Percentiles rank a stretch among this genome's conserved stretches.
phyloP scores from a whole-genome alignment of 2,113 vertebrate species.

The Maccullochella peelii region DNA sequence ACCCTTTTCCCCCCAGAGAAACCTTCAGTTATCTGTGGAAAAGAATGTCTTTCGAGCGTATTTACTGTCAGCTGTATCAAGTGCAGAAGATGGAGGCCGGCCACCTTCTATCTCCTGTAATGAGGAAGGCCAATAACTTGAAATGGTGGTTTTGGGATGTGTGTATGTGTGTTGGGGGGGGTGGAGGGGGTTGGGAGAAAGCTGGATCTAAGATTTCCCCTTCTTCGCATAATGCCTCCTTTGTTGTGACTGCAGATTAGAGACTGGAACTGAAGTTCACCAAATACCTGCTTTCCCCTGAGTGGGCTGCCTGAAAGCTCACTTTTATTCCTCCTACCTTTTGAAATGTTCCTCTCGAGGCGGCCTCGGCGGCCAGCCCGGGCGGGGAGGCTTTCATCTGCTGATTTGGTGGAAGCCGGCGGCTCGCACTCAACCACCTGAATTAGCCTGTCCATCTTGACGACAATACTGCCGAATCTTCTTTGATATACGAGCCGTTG shows the following conservation, averaged over 20 bases:
- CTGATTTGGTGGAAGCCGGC: slow-evolving; percentile 28
- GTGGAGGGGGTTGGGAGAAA: slow-evolving; percentile 20
- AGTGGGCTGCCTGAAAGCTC: slow-evolving; percentile 85
- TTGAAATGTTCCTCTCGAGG: slow-evolving; percentile 84
- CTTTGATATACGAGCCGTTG: slow-evolving; percentile 60
- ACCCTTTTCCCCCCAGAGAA: not conserved
- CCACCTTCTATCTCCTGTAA: slow-evolving; percentile 43
- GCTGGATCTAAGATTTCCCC: slow-evolving; percentile 84
- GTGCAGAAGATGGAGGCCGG: not conserved
- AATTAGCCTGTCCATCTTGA: slow-evolving; percentile 74
- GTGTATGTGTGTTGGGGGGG: not conserved
- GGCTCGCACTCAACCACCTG: slow-evolving; percentile 59
- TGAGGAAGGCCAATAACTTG: slow-evolving; percentile 82
- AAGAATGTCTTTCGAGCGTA: not conserved
- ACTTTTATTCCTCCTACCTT: slow-evolving; percentile 82
- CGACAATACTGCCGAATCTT: slow-evolving; percentile 41
- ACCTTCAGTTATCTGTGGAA: not conserved
- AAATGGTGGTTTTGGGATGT: slow-evolving; percentile 61
- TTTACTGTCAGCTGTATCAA: slow-evolving; percentile 3
- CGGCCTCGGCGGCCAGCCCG: slow-evolving; percentile 67
- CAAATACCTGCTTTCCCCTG: slow-evolving; percentile 72
- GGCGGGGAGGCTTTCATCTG: slow-evolving; percentile 65
- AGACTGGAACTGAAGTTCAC: slow-evolving; percentile 81
- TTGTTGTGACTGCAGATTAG: slow-evolving; percentile 88
- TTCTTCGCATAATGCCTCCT: slow-evolving; percentile 82